Evolutionary conservation across 2,113 vertebrate species (phyloP), one percentile per base, ranked within the genome.

Genomic region (Oreotragus oreotragus): DNA sequence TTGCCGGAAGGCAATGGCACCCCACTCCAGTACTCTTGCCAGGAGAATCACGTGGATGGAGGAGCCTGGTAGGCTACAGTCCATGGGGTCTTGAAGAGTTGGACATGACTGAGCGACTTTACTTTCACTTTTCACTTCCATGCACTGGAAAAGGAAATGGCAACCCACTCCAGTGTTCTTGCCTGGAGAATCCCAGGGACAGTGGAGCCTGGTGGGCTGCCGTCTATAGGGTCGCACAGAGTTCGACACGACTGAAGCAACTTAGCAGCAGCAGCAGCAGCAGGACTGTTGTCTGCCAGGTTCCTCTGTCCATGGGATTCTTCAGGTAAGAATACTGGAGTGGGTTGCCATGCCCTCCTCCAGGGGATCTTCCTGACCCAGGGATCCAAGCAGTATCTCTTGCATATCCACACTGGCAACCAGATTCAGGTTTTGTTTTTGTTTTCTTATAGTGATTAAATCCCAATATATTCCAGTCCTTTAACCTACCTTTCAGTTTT

Each of bases 401-500:
- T 76, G 1, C 6, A 43, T 43, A 6, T 76, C 39, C 70, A 23
- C 39, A 43, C 23, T 76, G 36, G 70, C 70, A 76, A 25, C 39
- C 36, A 43, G 70, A 76, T 76, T 43, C 70, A 76, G 23, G 70
- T 76, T 76, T 76, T 76, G 11, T 27, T 76, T 73, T 76, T 43
- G 70, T 43, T 76, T 43, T 76, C 6, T 76, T 27, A 76, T 19
- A 85, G 80, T 43, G 36, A 93, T 89, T 96, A 90, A 80, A 87
- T 62, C 16, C 36, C 55, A 88, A 91, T 23, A 62, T 95, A 94
- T 90, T 94, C 30, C 39, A 81, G 55, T 84, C 45, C 96, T 97
- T 66, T 53, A 89, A 53, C 19, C 28, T 83, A 60, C 45, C 25
- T 96, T 96, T 97, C 45, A 27, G 86, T 79, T 97, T 93, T 94